Percentiles rank a stretch among this genome's conserved stretches.
Evolutionary conservation across 2,888 invertebrate genomes (phyloP).

Genomic region (Hybos culiciformis): DNA sequence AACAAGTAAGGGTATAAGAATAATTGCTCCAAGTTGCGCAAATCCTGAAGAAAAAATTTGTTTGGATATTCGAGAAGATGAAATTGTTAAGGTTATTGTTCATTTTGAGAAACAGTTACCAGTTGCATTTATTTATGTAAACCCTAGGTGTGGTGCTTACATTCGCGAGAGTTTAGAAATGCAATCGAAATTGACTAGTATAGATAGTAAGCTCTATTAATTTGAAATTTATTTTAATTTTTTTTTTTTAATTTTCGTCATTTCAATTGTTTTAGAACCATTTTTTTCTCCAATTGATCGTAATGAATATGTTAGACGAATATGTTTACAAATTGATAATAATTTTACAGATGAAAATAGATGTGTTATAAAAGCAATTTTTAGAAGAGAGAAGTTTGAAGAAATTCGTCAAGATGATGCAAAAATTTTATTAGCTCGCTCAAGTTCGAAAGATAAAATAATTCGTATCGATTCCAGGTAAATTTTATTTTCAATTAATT

Average conservation of each 20-base stretch:
- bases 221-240: constrained; percentile 5
- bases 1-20: constrained; percentile 44
- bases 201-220: constrained; percentile 11
- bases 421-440: constrained; percentile 64
- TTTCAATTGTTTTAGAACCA: constrained; percentile 32
- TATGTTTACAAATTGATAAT: constrained; percentile 59
- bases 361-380: constrained; percentile 48
- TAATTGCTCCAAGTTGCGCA: constrained; percentile 44
- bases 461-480: constrained; percentile 19
- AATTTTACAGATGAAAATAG: constrained; percentile 50
- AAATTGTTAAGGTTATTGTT: constrained; percentile 60
- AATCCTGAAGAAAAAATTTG: constrained; percentile 43
- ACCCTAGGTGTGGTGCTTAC: constrained; percentile 49
- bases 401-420: constrained; percentile 65
- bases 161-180: constrained; percentile 60
- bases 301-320: constrained; percentile 56
- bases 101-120: constrained; percentile 65
- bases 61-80: constrained; percentile 51
- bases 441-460: constrained; percentile 33
- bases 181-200: constrained; percentile 25
- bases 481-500: not conserved
- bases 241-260: constrained; percentile 3
- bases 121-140: constrained; percentile 67
- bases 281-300: constrained; percentile 48
- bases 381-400: constrained; percentile 43